These are phyloP conservation scores for Oophaga sylvatica DNA, from an alignment of 2,797 vertebrate genomes.

Conservation along the genomic window DNA sequence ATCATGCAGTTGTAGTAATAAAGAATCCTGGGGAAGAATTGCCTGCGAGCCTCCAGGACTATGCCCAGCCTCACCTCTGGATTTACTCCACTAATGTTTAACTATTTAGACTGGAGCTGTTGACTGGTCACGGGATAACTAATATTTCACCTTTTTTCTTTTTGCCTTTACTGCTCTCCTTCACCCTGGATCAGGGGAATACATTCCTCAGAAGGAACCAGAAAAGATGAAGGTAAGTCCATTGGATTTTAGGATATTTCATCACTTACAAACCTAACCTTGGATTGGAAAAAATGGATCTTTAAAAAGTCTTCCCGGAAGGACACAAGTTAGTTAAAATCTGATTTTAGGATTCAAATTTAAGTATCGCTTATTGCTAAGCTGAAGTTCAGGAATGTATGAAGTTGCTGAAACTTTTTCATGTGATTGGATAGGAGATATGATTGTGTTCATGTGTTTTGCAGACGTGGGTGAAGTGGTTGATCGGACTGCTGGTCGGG, in stretches of 20 bases:
- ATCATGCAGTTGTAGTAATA: conserved; percentile 5
- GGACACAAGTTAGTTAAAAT: neutral
- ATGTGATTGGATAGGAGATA: neutral
- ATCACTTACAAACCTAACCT: neutral
- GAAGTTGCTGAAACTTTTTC: neutral
- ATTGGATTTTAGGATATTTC: neutral
- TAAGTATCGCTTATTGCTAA: too few species aligned
- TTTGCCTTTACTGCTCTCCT: conserved; percentile 44
- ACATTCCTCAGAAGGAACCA: conserved; percentile 35
- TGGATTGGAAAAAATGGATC: too few species aligned
- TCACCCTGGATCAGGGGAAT: conserved; percentile 3
- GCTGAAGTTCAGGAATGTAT: neutral
- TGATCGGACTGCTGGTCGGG: conserved; percentile 69
- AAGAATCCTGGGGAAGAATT: neutral
- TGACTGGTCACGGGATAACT: conserved; percentile 33
- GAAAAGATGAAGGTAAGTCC: conserved; percentile 61
- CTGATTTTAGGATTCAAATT: too few species aligned
- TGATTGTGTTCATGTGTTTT: conserved; percentile 36
- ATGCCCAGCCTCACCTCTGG: conserved; percentile 34
- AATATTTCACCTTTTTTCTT: conserved; percentile 39
- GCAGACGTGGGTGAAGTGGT: conserved; percentile 73
- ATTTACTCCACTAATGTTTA: conserved; percentile 57
- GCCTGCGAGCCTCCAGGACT: conserved; percentile 4
- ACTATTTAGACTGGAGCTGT: conserved; percentile 35
- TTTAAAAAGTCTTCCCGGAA: too few species aligned